Percentiles rank a stretch among this genome's conserved stretches.
These are phyloP conservation scores for Hemiscyllium ocellatum DNA, from an alignment of 2,113 vertebrate genomes.

Conservation along the genomic window DNA sequence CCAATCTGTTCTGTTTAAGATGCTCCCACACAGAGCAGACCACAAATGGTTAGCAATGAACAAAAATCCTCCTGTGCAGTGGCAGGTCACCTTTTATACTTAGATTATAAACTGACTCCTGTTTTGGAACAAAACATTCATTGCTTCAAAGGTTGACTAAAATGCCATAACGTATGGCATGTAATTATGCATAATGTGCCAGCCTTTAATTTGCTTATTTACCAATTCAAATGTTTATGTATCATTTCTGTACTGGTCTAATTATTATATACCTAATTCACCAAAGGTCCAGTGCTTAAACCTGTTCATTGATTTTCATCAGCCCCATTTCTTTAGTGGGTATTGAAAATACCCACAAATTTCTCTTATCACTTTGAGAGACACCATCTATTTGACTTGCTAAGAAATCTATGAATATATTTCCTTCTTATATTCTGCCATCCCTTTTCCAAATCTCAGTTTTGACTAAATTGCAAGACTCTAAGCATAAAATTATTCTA, in stretches of 20 bases:
- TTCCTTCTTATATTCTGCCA: background rate
- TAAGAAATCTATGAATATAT: background rate
- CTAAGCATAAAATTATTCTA: background rate
- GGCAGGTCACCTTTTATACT: background rate
- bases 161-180: too few species aligned
- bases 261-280: background rate
- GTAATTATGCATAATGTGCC: background rate
- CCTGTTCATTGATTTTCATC: background rate
- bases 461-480: background rate
- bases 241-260: background rate
- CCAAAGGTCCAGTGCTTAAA: background rate
- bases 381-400: background rate
- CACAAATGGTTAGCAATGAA: background rate
- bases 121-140: background rate
- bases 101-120: background rate
- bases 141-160: background rate
- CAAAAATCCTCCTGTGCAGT: background rate
- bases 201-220: background rate
- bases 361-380: background rate
- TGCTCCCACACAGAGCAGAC: background rate
- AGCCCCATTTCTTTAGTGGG: background rate
- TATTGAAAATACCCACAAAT: background rate
- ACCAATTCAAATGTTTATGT: background rate
- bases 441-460: background rate
- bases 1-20: background rate